Evolutionary conservation across 2,797 vertebrate genomes (phyloP).

Genomic region (Fratercula arctica): DNA sequence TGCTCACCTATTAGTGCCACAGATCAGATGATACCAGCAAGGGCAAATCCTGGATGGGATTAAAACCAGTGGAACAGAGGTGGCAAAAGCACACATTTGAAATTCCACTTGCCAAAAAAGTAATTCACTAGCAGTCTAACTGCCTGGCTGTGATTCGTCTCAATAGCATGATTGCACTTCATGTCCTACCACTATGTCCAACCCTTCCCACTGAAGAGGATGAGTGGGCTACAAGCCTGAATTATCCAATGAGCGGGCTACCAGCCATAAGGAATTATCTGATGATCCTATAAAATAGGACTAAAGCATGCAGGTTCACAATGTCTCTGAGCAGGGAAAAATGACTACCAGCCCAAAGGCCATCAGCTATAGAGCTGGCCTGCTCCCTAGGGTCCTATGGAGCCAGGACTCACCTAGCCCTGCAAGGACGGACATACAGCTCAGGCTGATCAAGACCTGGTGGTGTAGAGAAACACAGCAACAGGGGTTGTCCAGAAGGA

Average conservation of each 20-base stretch:
- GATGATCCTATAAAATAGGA: background rate
- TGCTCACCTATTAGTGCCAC: background rate
- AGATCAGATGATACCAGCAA: background rate
- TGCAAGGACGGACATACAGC: background rate
- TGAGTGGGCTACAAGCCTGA: background rate
- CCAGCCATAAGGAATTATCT: background rate
- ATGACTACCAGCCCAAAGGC: background rate
- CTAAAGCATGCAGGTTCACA: background rate
- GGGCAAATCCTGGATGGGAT: background rate
- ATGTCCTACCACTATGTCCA: background rate
- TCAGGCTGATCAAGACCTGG: background rate
- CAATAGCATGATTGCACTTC: rapidly evolving
- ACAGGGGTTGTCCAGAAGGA: background rate
- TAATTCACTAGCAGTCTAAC: background rate
- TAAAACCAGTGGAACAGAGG: background rate
- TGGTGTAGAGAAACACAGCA: background rate
- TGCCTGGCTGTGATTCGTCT: background rate
- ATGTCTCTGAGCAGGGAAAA: background rate
- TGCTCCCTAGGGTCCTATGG: background rate
- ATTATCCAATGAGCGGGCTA: background rate
- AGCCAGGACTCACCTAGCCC: background rate
- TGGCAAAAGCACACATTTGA: background rate
- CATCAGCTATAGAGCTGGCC: background rate
- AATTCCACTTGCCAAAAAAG: background rate
- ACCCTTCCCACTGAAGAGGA: background rate